Percentiles rank a stretch among this genome's conserved stretches.
Conservation (phyloP, 53 echinoderm and acorn worm genomes). For the Holothuria leucospilota region DNA sequence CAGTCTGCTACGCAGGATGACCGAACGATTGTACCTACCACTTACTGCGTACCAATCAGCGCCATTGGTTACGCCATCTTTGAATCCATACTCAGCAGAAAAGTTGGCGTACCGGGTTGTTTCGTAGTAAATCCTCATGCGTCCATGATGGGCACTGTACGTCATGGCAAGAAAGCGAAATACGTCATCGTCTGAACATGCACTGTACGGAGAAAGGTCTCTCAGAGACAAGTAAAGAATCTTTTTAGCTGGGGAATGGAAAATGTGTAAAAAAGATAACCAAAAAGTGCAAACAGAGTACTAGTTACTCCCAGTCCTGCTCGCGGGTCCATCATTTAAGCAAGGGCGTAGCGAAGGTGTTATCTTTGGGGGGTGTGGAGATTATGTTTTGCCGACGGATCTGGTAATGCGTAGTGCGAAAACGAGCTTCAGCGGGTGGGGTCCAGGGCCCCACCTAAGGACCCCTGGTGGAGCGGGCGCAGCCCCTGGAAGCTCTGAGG, state of each 20-base stretch:
- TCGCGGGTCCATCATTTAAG: too few relatives aligned
- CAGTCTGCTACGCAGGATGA: too few relatives aligned
- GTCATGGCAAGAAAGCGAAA: slow-evolving; percentile 72
- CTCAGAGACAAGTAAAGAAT: not conserved
- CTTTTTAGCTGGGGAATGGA: not conserved
- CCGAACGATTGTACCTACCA: slow-evolving; percentile 56
- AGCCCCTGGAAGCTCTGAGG: too few relatives aligned
- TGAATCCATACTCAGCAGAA: slow-evolving; percentile 59
- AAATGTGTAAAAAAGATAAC: not conserved
- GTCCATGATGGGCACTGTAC: slow-evolving; percentile 77
- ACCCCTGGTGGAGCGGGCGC: too few relatives aligned
- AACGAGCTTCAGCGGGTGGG: too few relatives aligned
- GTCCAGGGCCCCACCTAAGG: too few relatives aligned
- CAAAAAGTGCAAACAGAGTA: too few relatives aligned
- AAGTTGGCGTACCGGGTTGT: slow-evolving; percentile 61
- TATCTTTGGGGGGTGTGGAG: too few relatives aligned
- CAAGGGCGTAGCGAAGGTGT: too few relatives aligned
- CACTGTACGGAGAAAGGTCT: slow-evolving; percentile 64
- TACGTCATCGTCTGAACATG: slow-evolving; percentile 85
- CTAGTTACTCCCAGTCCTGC: too few relatives aligned
- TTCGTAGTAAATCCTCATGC: slow-evolving; percentile 73
- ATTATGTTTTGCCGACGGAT: too few relatives aligned
- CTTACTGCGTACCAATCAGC: slow-evolving; percentile 88
- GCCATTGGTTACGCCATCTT: slow-evolving; percentile 91
- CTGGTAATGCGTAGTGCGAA: too few relatives aligned